Evolutionary conservation across 2,797 vertebrate species (phyloP).

Genomic region (Hydrocynus forskahlii): DNA sequence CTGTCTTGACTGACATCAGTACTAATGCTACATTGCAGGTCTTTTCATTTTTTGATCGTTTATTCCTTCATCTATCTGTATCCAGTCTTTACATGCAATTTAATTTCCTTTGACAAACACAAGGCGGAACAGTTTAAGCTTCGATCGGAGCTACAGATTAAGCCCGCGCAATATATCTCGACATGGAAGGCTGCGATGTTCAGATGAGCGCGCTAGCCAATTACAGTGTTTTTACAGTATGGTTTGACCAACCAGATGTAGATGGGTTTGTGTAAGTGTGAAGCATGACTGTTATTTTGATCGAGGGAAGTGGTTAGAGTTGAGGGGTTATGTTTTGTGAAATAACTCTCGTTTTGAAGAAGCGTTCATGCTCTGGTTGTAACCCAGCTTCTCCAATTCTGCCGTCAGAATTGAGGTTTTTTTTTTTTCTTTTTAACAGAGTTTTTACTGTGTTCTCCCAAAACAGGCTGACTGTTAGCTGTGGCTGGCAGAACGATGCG

Average conservation of each 20-base stretch:
- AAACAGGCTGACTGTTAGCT: background rate
- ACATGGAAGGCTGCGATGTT: background rate
- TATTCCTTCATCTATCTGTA: background rate
- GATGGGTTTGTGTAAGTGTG: background rate
- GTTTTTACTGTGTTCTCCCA: background rate
- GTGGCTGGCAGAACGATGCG: background rate
- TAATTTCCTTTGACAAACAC: background rate
- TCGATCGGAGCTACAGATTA: no score
- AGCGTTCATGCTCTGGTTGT: background rate
- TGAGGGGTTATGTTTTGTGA: background rate
- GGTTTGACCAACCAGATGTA: background rate
- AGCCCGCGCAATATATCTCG: no score
- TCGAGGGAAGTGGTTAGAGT: constrained; percentile 4
- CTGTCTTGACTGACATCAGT: background rate
- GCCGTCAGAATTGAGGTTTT: background rate
- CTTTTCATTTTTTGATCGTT: background rate
- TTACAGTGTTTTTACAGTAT: background rate
- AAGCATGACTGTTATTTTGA: background rate
- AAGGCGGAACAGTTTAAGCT: background rate
- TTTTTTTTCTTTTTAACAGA: background rate
- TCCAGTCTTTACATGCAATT: background rate
- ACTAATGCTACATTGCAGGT: background rate
- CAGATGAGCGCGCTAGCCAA: background rate
- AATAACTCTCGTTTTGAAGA: background rate
- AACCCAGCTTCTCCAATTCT: constrained; percentile 1